Evolutionary conservation across 30 jellyfish, hydroid and myxozoan species (phyloP).

Genomic region (Pelagia noctiluca): DNA sequence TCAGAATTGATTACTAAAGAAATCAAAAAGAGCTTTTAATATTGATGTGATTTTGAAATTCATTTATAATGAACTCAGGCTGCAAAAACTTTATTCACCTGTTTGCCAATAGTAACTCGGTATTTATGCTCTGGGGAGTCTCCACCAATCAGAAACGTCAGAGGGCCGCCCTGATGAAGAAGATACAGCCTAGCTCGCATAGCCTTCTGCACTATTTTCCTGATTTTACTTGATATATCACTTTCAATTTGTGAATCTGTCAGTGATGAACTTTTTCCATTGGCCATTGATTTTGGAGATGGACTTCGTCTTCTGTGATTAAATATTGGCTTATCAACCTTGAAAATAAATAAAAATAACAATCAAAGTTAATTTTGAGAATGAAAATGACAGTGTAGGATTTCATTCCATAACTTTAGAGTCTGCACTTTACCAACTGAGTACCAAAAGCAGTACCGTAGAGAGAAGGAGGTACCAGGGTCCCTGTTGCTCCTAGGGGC

Average conservation of each 20-base stretch:
- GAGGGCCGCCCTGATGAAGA: constrained; percentile 95
- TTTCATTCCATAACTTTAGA: not conserved
- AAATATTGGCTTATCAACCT: constrained; percentile 80
- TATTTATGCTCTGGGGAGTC: constrained; percentile 98
- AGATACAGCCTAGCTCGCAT: constrained; percentile 90
- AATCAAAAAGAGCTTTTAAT: too few species aligned
- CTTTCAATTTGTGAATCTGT: constrained; percentile 84
- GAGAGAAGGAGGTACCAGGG: not conserved
- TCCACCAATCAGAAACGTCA: constrained; percentile 96
- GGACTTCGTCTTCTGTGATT: constrained; percentile 89
- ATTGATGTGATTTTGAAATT: not conserved
- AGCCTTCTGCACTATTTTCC: constrained; percentile 87
- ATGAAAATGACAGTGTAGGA: not conserved
- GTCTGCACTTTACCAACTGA: not conserved
- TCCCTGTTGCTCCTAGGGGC: not conserved
- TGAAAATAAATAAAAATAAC: not conserved
- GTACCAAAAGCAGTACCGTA: not conserved
- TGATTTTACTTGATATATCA: constrained; percentile 76
- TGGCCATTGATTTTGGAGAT: constrained; percentile 86
- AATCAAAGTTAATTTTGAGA: not conserved
- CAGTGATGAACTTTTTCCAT: constrained; percentile 63
- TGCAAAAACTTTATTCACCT: constrained; percentile 74
- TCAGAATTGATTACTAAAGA: too few species aligned
- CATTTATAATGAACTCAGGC: too few species aligned
- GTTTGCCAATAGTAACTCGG: constrained; percentile 93